Evolutionary conservation across 2,113 vertebrate genomes (phyloP), one percentile per base, ranked within the genome.

Genomic region (Dromas ardeola): DNA sequence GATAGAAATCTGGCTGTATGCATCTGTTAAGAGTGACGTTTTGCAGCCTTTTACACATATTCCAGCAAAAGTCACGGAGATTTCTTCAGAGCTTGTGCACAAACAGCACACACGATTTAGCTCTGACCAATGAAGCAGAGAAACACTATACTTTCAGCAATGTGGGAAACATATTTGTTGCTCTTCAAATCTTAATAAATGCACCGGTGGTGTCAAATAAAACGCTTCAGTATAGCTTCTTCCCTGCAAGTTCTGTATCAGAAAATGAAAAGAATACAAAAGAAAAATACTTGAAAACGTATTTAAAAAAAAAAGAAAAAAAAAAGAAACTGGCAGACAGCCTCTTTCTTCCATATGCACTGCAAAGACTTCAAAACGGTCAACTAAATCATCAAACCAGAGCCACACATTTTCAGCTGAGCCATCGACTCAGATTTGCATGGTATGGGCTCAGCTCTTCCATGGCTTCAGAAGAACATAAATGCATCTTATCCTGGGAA

Each of bases 111-210:
- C 6, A 11, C 1, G 1, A 42, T 43, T 81, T 82, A 52, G 66
- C 83, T 91, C 66, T 87, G 70, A 81, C 29, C 78, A 76, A 43
- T 0, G 1, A 55, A 82, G 66, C n/a, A 72, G 53, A 72, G 36
- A 78, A 90, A 78, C 7, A 17, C 50, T 47, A 3, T 19, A 45
- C 42, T 76, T 84, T 56, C 40, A 91, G 73, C 58, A 79, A 10
- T 22, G 29, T 79, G 58, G 66, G 53, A 72, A 86, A 76, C 12
- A 3, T 29, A 56, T 10, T 13, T 78, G 32, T 86, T 93, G 63
- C 70, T 89, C 77, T 91, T 94, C 15, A 30, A 22, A 87, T 88
- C 40, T 50, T 93, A 94, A 93, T 85, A 93, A 94, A 93, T 69
- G 22, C 6, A 11, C 58, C 56, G 1, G 0, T 78, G n/a, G 23